Base-by-base conservation (phyloP, 2,797 vertebrate species). In the Mycteria americana region DNA sequence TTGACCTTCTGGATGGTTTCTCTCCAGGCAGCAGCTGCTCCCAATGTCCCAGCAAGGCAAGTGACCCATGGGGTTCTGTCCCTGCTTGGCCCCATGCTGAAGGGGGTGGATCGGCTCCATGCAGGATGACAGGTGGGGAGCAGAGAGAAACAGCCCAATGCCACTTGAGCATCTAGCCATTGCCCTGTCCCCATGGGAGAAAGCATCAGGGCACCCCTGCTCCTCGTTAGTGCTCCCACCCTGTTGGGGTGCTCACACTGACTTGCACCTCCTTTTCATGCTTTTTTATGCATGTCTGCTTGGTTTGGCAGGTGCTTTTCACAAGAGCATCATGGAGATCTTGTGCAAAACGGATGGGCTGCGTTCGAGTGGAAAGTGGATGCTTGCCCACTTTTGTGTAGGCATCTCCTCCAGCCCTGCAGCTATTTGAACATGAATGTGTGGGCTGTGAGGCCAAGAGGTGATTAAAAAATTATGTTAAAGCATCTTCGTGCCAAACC, bases 321-420 rank as follows among this genome's bases (percentile, higher is more conserved):
- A 31, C 41, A 62, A 53, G 35, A 85, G 30, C 18, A 12, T 11
- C 39, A 2, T 1, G 0, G n/a, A 81, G 60, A 33, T 35, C 75
- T 56, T 14, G 2, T 0, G 0, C 22, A 18, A 43, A 80, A 53
- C 0, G 0, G 57, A 68, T 28, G 25, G 59, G 45, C 18, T 45
- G 43, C 0, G 0, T 48, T 62, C 28, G 27, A 37, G 33, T 3
- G 14, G 63, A 50, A 70, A 56, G 37, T 0, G 0, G 41, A 6
- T 1, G n/a, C 8, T 21, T 33, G 39, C 59, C 70, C 33, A 1
- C 13, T 48, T 82, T 43, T 33, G 31, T 50, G n/a, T 6, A 21
- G 85, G 41, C 19, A 65, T 65, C 46, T 77, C 67, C 64, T 83
- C 70, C 75, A 76, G 51, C 33, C 33, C 50, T 46, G 30, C 65